Base-by-base conservation (phyloP, 92 coral and sea anemone genomes). In the Muricea muricata region DNA sequence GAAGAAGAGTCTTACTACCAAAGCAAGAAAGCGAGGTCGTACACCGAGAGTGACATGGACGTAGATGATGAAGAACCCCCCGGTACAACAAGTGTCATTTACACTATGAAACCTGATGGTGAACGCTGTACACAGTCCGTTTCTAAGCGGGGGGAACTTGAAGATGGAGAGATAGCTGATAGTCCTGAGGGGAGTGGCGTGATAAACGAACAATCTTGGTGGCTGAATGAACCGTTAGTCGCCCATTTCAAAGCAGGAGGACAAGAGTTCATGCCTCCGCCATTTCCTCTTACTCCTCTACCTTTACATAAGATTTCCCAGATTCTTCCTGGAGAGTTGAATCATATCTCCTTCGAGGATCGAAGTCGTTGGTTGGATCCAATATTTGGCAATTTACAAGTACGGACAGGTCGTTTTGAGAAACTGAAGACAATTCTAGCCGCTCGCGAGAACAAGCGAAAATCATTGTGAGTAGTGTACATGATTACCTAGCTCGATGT, bases 351-450 rank as follows among this genome's bases (percentile, higher is more conserved):
- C 70, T 93, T 92, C 68, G 97, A 97, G 82, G 98, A 97, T 68
- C 58, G 99, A 31, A 86, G 91, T 26, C 89, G 94, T 95, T 96
- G 99, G 99, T 70, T 97, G 68, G 99, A 97, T 67, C 99, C 99
- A 28, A 90, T 97, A 28, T 97, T 90, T 84, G 99, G 99, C 14
- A 97, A 97, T 71, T 82, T 97, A 21, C 99, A 97, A 37, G 93
- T 94, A 4, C 92, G 93, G 7, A 90, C 99, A 1, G 99, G 99
- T 26, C 87, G 99, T 15, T 97, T 92, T 73, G 99, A 97, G 20
- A 92, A 65, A 50, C 90, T 97, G 26, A 94, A 91, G 75, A 90
- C 91, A 35, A 94, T 97, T 25, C 87, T 97, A 45, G 83, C 52
- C 6, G 13, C 32, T 39, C 83, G 83, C 7, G 83, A 78, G 35